Percentiles rank a stretch among this genome's conserved stretches.
phyloP scores from a whole-genome alignment of 2,113 vertebrate genomes.

The Prionailurus viverrinus region DNA sequence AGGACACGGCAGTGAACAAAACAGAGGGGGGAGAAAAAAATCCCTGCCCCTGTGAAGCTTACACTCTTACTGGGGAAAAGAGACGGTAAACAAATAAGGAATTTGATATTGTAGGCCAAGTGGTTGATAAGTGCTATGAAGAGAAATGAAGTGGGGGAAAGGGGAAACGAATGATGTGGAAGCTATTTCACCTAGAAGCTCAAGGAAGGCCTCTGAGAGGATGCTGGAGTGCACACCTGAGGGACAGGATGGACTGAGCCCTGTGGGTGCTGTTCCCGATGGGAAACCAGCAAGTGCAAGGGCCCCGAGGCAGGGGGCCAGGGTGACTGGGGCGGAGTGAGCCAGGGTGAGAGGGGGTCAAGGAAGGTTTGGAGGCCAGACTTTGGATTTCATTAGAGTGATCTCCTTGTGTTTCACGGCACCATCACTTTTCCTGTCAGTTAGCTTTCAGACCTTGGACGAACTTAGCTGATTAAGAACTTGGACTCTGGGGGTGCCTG shows the following conservation, averaged over 20 bases:
- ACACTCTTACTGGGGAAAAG: neutral
- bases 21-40: neutral
- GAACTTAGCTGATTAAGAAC: neutral
- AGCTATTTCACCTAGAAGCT: neutral
- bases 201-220: neutral
- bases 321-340: neutral
- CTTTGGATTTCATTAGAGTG: neutral
- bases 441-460: neutral
- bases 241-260: neutral
- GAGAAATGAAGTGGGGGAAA: neutral
- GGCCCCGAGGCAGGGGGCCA: neutral
- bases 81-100: neutral
- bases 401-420: neutral
- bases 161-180: neutral
- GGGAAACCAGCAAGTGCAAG: neutral
- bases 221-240: neutral
- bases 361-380: neutral
- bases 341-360: neutral
- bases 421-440: neutral
- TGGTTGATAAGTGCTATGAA: neutral
- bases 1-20: neutral
- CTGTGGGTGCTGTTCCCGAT: neutral
- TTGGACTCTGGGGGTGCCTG: neutral
- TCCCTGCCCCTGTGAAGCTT: neutral
- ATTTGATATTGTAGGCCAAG: neutral